phyloP scores from a whole-genome alignment of 2,797 vertebrate genomes.

The Onychomys torridus region DNA sequence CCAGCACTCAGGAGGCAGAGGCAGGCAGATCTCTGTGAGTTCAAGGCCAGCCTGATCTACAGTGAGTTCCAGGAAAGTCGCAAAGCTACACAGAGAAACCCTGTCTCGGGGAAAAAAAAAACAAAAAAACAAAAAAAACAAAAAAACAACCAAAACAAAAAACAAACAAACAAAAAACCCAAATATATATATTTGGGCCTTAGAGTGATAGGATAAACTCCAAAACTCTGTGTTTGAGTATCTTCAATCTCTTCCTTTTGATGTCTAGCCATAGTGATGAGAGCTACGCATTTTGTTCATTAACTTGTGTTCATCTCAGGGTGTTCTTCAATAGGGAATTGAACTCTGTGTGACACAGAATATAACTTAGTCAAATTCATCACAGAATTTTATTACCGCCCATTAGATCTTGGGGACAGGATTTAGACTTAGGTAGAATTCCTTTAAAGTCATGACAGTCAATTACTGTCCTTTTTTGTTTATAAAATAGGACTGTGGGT shows the following conservation, averaged over 20 bases:
- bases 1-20: too few relatives aligned
- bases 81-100: too few relatives aligned
- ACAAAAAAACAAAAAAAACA: too few relatives aligned
- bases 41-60: too few relatives aligned
- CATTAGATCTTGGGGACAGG: background rate
- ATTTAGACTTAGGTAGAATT: background rate
- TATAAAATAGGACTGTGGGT: background rate
- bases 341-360: background rate
- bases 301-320: background rate
- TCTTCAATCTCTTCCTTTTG: background rate
- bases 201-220: background rate
- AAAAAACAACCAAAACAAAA: too few relatives aligned
- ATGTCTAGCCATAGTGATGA: too few relatives aligned
- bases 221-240: background rate
- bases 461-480: background rate
- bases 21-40: too few relatives aligned
- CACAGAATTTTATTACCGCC: background rate
- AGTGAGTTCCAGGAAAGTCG: too few relatives aligned
- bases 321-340: background rate
- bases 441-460: background rate
- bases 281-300: background rate
- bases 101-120: too few relatives aligned
- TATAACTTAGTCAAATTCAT: background rate
- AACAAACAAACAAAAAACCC: too few relatives aligned
- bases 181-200: background rate